A percentile compares a stretch with the other conserved stretches of the same genome.
phyloP scores from a whole-genome alignment of 2,888 invertebrate genomes.

The Andrena praecox region DNA sequence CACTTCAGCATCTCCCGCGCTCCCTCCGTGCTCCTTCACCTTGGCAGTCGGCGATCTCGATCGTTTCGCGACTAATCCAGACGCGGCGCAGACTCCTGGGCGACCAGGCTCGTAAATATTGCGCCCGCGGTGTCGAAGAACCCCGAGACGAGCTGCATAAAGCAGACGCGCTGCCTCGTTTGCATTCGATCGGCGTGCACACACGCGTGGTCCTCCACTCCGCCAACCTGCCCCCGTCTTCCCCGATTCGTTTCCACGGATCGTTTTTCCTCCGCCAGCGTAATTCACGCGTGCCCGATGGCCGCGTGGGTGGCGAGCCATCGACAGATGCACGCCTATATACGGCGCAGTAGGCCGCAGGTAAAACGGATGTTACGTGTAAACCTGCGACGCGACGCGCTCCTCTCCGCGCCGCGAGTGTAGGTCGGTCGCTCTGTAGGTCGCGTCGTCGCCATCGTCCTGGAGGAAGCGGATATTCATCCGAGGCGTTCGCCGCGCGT shows the following conservation, averaged over 20 bases:
- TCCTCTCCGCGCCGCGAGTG: constrained; percentile 41
- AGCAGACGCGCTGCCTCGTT: constrained; percentile 12
- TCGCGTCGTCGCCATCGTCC: constrained; percentile 42
- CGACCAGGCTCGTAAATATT: constrained; percentile 15
- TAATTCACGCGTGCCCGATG: constrained; percentile 44
- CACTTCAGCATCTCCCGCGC: background rate
- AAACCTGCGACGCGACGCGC: constrained; percentile 59
- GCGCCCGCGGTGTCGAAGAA: background rate
- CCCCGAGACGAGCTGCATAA: constrained; percentile 5
- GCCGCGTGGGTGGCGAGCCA: constrained; percentile 56
- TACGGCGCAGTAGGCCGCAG: constrained; percentile 62
- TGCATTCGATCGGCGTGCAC: constrained; percentile 31
- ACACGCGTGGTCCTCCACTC: background rate
- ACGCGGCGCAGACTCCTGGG: background rate
- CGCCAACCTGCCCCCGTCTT: background rate
- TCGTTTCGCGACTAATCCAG: constrained; percentile 9
- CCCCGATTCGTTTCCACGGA: constrained; percentile 6
- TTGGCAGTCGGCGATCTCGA: constrained; percentile 1
- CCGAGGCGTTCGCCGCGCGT: constrained; percentile 46
- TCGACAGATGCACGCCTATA: constrained; percentile 59
- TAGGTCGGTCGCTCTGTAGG: constrained; percentile 66
- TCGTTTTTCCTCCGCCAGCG: constrained; percentile 33
- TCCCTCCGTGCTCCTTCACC: background rate
- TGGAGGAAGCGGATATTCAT: constrained; percentile 61
- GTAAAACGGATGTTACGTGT: constrained; percentile 70